Evolutionary conservation across 2,113 vertebrate genomes (phyloP).

Genomic region (Solea solea): DNA sequence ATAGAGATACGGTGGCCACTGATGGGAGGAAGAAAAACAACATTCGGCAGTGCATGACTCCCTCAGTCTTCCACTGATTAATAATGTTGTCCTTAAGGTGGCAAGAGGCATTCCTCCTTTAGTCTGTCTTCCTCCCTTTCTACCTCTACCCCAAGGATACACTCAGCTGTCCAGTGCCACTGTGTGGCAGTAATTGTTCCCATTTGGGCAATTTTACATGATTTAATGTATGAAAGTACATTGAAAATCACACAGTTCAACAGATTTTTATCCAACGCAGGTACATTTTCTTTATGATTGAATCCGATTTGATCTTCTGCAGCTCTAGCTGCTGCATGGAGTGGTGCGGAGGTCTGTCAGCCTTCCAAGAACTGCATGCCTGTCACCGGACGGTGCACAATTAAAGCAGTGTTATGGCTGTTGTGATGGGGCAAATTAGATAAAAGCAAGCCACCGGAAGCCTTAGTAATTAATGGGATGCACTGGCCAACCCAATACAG

Average conservation of each 20-base stretch:
- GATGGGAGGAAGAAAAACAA: slow-evolving; percentile 57
- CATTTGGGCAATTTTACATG: neutral
- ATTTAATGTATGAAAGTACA: too few relatives aligned
- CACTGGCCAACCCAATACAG: neutral
- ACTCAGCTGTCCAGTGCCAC: neutral
- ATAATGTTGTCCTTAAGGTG: slow-evolving; percentile 72
- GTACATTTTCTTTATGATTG: too few relatives aligned
- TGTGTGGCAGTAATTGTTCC: slow-evolving; percentile 2
- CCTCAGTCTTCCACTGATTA: slow-evolving; percentile 57
- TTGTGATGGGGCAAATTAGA: neutral
- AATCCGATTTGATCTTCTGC: too few relatives aligned
- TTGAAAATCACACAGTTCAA: too few relatives aligned
- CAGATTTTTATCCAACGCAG: too few relatives aligned
- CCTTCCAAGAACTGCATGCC: neutral
- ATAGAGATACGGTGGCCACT: slow-evolving; percentile 55
- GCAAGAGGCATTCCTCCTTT: slow-evolving; percentile 43
- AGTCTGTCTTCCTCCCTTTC: slow-evolving; percentile 29
- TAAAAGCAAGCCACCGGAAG: neutral
- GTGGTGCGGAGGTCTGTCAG: neutral
- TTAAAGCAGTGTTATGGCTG: neutral
- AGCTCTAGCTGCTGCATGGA: too few relatives aligned
- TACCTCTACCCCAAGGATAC: slow-evolving; percentile 18
- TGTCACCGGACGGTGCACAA: neutral
- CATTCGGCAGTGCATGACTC: slow-evolving; percentile 47
- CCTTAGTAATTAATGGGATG: neutral